Conservation (phyloP, 2,888 invertebrate genomes). For the Acrobeloides nanus region DNA sequence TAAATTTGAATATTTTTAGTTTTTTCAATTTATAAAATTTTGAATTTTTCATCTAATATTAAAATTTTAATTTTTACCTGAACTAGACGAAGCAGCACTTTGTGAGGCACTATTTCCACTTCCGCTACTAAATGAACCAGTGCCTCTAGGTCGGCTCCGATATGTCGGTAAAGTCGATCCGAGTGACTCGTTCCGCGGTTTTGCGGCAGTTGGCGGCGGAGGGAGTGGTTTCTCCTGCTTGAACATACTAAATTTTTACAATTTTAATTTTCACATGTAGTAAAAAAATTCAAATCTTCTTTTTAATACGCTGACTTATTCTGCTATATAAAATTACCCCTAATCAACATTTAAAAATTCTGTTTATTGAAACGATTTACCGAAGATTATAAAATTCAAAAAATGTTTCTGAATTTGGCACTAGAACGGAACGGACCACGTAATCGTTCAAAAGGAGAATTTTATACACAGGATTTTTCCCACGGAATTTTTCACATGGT, state of each 20-base stretch:
- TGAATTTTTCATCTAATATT: too few relatives aligned
- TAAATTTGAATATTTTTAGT: neutral
- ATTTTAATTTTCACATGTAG: conserved; percentile 4
- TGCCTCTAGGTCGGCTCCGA: conserved; percentile 22
- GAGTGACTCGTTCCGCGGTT: conserved; percentile 26
- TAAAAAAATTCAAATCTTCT: neutral
- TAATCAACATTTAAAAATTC: neutral
- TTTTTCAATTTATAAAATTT: too few relatives aligned
- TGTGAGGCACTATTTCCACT: too few relatives aligned
- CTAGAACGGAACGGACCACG: too few relatives aligned
- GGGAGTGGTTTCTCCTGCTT: conserved; percentile 14
- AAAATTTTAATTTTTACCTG: too few relatives aligned
- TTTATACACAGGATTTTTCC: too few relatives aligned
- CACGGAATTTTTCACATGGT: too few relatives aligned
- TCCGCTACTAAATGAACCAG: neutral
- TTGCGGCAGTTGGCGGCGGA: conserved; percentile 21
- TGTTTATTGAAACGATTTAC: neutral
- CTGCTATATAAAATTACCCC: neutral
- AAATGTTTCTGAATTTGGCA: too few relatives aligned
- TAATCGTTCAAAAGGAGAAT: too few relatives aligned
- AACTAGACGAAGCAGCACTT: too few relatives aligned
- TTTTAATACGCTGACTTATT: conserved; percentile 4
- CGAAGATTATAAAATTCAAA: too few relatives aligned
- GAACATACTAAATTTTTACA: conserved; percentile 13
- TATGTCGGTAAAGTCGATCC: conserved; percentile 24